Conservation (phyloP, 2,797 vertebrate species). For the Amazonetta brasiliensis region DNA sequence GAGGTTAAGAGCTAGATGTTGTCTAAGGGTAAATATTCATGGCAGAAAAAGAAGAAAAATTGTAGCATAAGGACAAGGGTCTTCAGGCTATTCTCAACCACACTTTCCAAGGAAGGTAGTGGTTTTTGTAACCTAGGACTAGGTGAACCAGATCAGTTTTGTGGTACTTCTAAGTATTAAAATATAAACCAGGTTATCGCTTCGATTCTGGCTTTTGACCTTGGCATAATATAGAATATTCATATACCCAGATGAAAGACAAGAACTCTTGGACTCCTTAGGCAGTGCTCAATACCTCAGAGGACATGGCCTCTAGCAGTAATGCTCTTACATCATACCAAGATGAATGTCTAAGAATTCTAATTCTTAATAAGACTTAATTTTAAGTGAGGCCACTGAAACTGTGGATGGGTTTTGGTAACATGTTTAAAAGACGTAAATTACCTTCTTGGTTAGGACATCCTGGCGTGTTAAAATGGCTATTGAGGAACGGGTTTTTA, state of each 20-base stretch:
- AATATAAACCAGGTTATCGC: constrained; percentile 29
- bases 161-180: constrained; percentile 16
- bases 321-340: not conserved
- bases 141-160: not conserved
- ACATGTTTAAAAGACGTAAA: not conserved
- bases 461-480: not conserved
- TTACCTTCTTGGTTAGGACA: not conserved
- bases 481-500: not conserved
- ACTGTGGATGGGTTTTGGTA: not conserved
- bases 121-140: not conserved
- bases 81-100: not conserved
- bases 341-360: not conserved
- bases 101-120: not conserved
- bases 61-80: not conserved
- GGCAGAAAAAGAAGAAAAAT: not conserved
- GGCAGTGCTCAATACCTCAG: not conserved
- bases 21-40: constrained; percentile 42
- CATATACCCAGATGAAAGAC: constrained; percentile 21
- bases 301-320: constrained; percentile 14
- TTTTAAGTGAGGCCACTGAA: not conserved
- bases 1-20: constrained; percentile 54
- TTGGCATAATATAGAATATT: constrained; percentile 51
- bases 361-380: constrained; percentile 2
- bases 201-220: constrained; percentile 48
- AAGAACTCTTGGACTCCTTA: not conserved